Evolutionary conservation across 2,113 vertebrate species (phyloP).

Genomic region (Cyanistes caeruleus): DNA sequence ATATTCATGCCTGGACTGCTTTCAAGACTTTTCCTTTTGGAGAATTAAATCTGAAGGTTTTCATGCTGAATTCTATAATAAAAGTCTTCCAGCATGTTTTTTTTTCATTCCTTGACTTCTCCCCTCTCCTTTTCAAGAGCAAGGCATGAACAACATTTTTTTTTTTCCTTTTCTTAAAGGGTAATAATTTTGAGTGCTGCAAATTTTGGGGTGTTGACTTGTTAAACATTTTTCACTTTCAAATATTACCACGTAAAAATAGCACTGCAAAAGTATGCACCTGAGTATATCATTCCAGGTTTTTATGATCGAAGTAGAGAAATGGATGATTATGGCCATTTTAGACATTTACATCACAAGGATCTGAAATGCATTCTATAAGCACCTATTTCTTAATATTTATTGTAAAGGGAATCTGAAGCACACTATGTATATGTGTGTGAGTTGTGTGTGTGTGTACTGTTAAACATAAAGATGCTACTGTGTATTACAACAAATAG

Average conservation of each 20-base stretch:
- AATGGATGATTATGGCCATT: neutral
- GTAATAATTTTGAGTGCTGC: neutral
- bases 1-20: slow-evolving; percentile 15
- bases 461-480: neutral
- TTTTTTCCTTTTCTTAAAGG: neutral
- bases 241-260: neutral
- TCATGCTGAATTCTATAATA: neutral
- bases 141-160: neutral
- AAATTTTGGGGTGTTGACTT: neutral
- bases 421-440: neutral
- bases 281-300: neutral
- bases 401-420: neutral
- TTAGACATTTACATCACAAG: neutral
- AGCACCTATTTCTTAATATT: neutral
- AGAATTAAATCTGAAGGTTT: slow-evolving; percentile 18
- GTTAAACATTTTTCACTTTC: neutral
- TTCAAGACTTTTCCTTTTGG: slow-evolving; percentile 9
- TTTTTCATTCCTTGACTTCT: neutral
- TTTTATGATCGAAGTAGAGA: neutral
- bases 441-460: neutral
- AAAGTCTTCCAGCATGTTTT: neutral
- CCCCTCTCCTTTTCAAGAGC: neutral
- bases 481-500: neutral
- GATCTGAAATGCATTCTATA: neutral
- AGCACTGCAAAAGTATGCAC: neutral